Conservation (phyloP, 2,888 invertebrate species). For the Drepanosiphum platanoidis region DNA sequence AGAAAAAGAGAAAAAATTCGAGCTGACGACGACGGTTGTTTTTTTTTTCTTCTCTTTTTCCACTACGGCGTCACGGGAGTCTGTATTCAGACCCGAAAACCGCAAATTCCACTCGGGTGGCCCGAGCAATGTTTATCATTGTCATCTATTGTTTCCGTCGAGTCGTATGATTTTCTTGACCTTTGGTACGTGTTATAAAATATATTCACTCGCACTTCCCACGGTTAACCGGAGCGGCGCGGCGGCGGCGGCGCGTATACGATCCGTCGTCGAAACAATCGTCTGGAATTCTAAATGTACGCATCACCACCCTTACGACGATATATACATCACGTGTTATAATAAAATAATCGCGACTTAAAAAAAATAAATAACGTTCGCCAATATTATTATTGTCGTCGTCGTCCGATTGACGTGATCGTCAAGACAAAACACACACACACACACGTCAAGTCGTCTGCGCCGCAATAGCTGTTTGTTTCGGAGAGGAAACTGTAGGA, state of each 20-base stretch:
- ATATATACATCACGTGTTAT: background rate
- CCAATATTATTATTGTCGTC: background rate
- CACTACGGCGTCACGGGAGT: slow-evolving; percentile 59
- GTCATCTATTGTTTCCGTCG: slow-evolving; percentile 54
- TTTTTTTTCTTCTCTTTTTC: too few species aligned
- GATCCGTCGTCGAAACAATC: background rate
- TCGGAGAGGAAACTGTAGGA: background rate
- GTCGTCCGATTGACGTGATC: background rate
- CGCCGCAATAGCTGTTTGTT: slow-evolving; percentile 22
- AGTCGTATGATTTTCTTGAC: slow-evolving; percentile 54
- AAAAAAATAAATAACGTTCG: slow-evolving; percentile 4
- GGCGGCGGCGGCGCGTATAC: background rate
- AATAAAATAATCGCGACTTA: background rate
- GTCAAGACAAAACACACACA: slow-evolving; percentile 33
- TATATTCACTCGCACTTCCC: slow-evolving; percentile 39
- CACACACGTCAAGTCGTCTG: slow-evolving; percentile 16
- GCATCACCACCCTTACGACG: background rate
- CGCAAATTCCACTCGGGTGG: slow-evolving; percentile 61
- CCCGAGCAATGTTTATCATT: slow-evolving; percentile 42
- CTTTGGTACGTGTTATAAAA: too few species aligned
- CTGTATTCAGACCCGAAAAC: slow-evolving; percentile 37
- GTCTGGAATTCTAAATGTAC: too few species aligned
- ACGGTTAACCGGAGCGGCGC: slow-evolving; percentile 12
- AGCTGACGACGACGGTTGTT: slow-evolving; percentile 60
- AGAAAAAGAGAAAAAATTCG: background rate